Base-by-base conservation (phyloP, 2,888 invertebrate genomes). In the Hesperia comma region DNA sequence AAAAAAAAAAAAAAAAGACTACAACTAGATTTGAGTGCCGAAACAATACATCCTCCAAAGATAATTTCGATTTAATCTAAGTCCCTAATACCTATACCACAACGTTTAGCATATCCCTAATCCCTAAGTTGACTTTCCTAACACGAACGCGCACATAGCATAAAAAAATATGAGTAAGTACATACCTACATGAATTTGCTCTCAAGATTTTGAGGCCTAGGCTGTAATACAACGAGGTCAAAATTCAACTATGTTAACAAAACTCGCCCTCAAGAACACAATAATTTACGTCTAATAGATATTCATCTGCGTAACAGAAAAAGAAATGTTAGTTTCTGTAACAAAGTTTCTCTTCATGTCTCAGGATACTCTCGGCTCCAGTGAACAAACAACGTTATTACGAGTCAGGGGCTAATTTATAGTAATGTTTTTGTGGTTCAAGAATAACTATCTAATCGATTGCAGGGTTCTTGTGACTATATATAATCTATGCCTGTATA, bases 371-470 rank as follows among this genome's bases (percentile, higher is more conserved):
- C 53, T 60, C 37, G 32, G 43, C 57, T 57, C 67, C 63, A 68
- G 68, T 61, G 67, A 74, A 76, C 77, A 81, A 81, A 83, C 78
- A 81, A 74, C 70, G 72, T 71, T 75, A 77, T 79, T 77, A 76
- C 72, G 67, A 73, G 70, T 72, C 70, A 69, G 46, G 68, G 70
- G 68, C 60, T 73, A 76, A 83, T 84, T 82, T 82, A 84, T 82
- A 55, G 75, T 71, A 66, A 74, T 82, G 82, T 82, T 82, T 79
- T 80, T 77, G 78, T 71, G 69, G 73, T 63, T 67, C 41, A 46
- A 60, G 70, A 69, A 70, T 68, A 67, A 46, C 19, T 58, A 51
- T 46, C 41, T 43, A 21, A 67, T 68, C 41, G 37, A 63, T 49
- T 46, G 33, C 26, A 56, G 63, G 49, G 21, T 56, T 8, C 19